Percentiles rank a stretch among this genome's conserved stretches.
These are phyloP conservation scores for Lucifuga dentata DNA, from an alignment of 2,113 vertebrate species.

Conservation along the genomic window DNA sequence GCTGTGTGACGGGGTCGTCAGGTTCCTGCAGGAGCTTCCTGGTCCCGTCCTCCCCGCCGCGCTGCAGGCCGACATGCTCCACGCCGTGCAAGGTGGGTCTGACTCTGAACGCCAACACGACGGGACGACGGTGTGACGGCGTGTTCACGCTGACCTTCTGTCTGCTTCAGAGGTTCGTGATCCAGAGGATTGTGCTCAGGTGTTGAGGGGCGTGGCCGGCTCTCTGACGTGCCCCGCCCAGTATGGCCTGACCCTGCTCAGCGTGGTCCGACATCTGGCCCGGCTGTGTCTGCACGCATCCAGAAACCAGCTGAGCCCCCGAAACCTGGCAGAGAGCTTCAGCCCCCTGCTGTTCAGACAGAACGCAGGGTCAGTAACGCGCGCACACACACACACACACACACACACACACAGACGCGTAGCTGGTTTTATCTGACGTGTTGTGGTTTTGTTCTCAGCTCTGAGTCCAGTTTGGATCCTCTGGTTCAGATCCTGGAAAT, in stretches of 20 bases:
- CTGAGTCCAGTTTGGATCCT: conserved; percentile 87
- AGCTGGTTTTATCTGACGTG: not conserved
- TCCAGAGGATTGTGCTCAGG: conserved; percentile 88
- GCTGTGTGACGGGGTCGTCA: conserved; percentile 90
- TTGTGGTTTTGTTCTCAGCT: conserved; percentile 75
- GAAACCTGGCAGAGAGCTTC: conserved; percentile 89
- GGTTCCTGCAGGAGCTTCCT: conserved; percentile 93
- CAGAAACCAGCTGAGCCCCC: conserved; percentile 89
- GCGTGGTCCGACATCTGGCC: conserved; percentile 93
- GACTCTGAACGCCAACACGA: no score
- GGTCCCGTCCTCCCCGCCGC: conserved; percentile 89
- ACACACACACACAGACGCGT: not conserved
- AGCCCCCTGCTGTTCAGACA: conserved; percentile 91
- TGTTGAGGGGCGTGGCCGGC: conserved; percentile 87
- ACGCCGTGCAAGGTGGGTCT: conserved; percentile 87
- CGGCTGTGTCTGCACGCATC: conserved; percentile 86
- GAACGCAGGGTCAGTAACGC: conserved; percentile 81
- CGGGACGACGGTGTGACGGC: no score
- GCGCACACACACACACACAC: conserved; percentile 4
- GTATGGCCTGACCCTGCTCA: conserved; percentile 93
- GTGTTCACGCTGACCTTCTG: not conserved
- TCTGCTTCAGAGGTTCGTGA: conserved; percentile 87
- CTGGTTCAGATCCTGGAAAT: conserved; percentile 91
- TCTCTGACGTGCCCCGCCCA: conserved; percentile 89
- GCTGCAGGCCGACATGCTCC: conserved; percentile 90